Conservation (phyloP, 35 echinoderm and acorn worm species). For the Patiria miniata region DNA sequence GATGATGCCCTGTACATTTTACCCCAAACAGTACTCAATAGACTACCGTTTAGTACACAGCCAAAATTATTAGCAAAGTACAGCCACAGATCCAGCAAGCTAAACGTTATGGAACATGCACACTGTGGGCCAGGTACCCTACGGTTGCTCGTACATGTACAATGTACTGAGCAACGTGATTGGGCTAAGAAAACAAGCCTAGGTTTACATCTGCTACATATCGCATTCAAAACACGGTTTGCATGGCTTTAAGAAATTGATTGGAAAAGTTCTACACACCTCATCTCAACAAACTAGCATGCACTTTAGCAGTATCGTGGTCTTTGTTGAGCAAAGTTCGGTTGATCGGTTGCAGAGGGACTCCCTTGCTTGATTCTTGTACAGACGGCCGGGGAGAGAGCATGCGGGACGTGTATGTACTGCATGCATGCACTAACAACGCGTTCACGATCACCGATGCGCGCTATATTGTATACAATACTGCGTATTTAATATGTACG, state of each 20-base stretch:
- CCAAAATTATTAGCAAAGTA: not conserved
- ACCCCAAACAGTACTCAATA: not conserved
- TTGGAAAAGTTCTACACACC: not conserved
- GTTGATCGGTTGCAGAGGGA: not conserved
- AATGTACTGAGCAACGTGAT: not conserved
- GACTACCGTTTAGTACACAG: not conserved
- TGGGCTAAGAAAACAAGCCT: too few relatives aligned
- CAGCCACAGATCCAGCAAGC: not conserved
- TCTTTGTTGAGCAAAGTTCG: not conserved
- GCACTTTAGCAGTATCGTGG: not conserved
- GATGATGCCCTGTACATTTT: not conserved
- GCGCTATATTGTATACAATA: not conserved
- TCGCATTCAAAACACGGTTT: not conserved
- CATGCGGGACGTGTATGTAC: not conserved
- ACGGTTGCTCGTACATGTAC: not conserved
- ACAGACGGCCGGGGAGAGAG: not conserved
- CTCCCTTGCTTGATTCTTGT: not conserved
- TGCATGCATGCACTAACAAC: not conserved
- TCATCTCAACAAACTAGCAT: not conserved
- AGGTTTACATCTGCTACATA: not conserved
- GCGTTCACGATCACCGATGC: not conserved
- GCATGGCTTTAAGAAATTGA: slow-evolving; percentile 3
- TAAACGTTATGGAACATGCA: not conserved
- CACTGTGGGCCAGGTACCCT: not conserved
- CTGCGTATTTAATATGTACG: not conserved